Percentiles rank a stretch among this genome's conserved stretches.
phyloP scores from a whole-genome alignment of 2,888 invertebrate genomes.

The Drosophila hawaiiensis region DNA sequence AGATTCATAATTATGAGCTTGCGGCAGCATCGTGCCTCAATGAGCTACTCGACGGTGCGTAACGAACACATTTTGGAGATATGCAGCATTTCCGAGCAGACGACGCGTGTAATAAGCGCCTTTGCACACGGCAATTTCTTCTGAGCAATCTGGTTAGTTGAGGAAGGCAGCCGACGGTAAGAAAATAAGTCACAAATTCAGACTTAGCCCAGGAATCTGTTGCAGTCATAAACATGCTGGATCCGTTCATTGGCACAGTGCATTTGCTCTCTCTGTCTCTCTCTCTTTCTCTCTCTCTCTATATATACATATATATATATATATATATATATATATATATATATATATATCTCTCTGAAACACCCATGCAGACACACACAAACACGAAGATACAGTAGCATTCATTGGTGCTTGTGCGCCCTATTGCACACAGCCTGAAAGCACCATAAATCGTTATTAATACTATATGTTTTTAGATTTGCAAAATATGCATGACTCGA shows the following conservation, averaged over 20 bases:
- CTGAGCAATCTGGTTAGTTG: constrained; percentile 22
- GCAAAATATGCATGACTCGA: constrained; percentile 23
- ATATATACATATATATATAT: background rate
- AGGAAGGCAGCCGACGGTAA: background rate
- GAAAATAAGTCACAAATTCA: background rate
- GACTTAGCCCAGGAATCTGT: background rate
- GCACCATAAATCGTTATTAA: constrained; percentile 22
- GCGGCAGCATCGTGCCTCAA: constrained; percentile 74
- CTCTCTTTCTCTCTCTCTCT: background rate
- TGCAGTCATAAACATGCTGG: constrained; percentile 5
- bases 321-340: background rate
- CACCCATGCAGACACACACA: background rate
- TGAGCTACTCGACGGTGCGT: constrained; percentile 69
- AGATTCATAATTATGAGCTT: constrained; percentile 83
- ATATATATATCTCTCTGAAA: constrained; percentile 3
- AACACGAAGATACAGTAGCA: background rate
- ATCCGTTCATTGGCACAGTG: background rate
- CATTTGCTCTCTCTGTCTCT: background rate
- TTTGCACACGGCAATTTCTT: constrained; percentile 83
- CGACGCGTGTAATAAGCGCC: constrained; percentile 86
- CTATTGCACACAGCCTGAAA: constrained; percentile 33
- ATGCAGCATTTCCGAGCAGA: constrained; percentile 86
- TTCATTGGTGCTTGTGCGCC: constrained; percentile 32
- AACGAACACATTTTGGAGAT: constrained; percentile 85
- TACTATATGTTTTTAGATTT: constrained; percentile 1